Base-by-base conservation (phyloP, 2,113 vertebrate species). In the Bufo bufo region DNA sequence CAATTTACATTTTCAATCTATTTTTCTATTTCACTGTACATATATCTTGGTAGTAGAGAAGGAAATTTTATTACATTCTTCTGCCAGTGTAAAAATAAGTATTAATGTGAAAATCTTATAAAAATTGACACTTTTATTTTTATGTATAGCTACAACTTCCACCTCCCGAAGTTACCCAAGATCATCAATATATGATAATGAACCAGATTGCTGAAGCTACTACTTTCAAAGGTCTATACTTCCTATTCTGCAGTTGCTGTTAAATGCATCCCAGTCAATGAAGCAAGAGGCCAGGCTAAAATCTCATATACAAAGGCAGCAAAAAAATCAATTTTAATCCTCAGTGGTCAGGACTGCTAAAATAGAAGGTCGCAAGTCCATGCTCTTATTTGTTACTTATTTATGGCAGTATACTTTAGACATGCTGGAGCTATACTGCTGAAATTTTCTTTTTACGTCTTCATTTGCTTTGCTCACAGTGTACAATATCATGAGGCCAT, bases 1-100 rank as follows among this genome's bases (percentile, higher is more conserved):
- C 81, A 84, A 84, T 89, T 84, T 89, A 84, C 87, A 84, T 89
- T 89, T 88, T 84, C 87, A 84, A 84, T 89, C 87, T 89, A 84
- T 77, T 84, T 83, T 88, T 84, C 80, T 77, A 77, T 88, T 84
- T 88, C 81, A 61, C 49, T 52, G 0, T 88, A 52, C 47, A 77
- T 78, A 84, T 84, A 58, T 63, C 72, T 83, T 16, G 14, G 49
- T 33, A 19, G 61, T 61, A 78, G 58, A 77, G 17, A 63, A 10
- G 17, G 17, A 10, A 33, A 5, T 61, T 82, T 52, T 54, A 83
- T 74, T 72, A 61, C 45, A 54, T 23, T 52, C 16, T 14, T 33
- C 20, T 19, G 4, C 16, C 47, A 7, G 7, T 56, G 50, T 33
- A 82, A 61, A 80, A 3, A 58, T n/a, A 20, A 61, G 20, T 47